A percentile compares a stretch with the other conserved stretches of the same genome.
phyloP scores from a whole-genome alignment of 1,140 invertebrate genomes.

The Neomicropteryx cornuta region DNA sequence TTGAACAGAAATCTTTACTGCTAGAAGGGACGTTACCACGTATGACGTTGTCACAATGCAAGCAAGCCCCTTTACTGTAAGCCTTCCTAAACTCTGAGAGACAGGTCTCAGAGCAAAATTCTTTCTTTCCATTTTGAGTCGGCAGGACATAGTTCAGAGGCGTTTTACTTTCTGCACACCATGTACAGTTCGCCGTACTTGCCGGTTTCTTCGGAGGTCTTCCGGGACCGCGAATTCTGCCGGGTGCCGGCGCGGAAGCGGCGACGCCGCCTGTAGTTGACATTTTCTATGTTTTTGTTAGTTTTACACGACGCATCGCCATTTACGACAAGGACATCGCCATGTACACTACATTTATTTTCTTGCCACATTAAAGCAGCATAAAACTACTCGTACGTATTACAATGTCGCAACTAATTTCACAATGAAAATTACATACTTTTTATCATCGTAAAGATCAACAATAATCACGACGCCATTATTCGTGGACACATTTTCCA shows the following conservation, averaged over 20 bases:
- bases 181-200: conserved; percentile 55
- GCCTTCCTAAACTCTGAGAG: conserved; percentile 79
- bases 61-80: conserved; percentile 75
- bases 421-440: no score
- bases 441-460: no score
- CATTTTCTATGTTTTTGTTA: no score
- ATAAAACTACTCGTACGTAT: no score
- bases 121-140: conserved; percentile 79
- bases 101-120: conserved; percentile 86
- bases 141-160: conserved; percentile 76
- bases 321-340: no score
- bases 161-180: conserved; percentile 74
- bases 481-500: no score
- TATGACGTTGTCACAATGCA: conserved; percentile 77
- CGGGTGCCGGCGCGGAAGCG: conserved; percentile 36
- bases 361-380: no score
- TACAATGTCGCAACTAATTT: no score
- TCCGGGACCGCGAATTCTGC: conserved; percentile 52
- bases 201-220: conserved; percentile 60
- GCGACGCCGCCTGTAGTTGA: conserved; percentile 20
- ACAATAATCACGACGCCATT: no score
- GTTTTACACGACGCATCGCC: no score
- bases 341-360: no score
- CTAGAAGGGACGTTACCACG: conserved; percentile 49
- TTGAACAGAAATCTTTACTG: conserved; percentile 74